A percentile compares a stretch with the other conserved stretches of the same genome.
These are phyloP conservation scores for Coracias cyanogaster DNA, from an alignment of 2,797 vertebrate species.

Conservation along the genomic window DNA sequence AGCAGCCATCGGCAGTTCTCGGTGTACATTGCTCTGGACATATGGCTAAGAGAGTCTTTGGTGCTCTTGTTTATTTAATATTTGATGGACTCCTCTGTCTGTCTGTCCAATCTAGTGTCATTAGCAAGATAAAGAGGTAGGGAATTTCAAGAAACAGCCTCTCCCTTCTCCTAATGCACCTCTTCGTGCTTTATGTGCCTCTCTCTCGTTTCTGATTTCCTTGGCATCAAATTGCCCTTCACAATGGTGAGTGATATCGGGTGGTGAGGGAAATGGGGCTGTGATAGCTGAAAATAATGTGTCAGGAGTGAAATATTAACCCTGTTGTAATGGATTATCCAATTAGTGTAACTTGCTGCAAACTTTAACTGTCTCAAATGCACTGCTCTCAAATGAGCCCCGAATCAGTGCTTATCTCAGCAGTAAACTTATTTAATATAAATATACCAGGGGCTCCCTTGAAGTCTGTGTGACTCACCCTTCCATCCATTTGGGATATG, in stretches of 20 bases:
- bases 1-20: background rate
- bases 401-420: background rate
- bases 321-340: background rate
- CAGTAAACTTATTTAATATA: background rate
- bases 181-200: background rate
- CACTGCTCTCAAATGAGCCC: background rate
- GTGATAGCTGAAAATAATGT: background rate
- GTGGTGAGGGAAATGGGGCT: background rate
- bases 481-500: background rate
- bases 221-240: background rate
- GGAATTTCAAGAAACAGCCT: background rate
- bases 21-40: background rate
- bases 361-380: background rate
- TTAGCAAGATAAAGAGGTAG: background rate
- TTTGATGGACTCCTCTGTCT: background rate
- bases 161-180: background rate
- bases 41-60: background rate
- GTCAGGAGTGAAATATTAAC: background rate
- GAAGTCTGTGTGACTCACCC: background rate
- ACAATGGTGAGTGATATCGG: background rate
- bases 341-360: conserved; percentile 18
- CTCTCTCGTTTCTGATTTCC: background rate
- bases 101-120: background rate
- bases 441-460: background rate
- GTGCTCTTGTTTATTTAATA: background rate